Base-by-base conservation (phyloP, 1,140 invertebrate genomes). In the Lutraria rhynchaena region DNA sequence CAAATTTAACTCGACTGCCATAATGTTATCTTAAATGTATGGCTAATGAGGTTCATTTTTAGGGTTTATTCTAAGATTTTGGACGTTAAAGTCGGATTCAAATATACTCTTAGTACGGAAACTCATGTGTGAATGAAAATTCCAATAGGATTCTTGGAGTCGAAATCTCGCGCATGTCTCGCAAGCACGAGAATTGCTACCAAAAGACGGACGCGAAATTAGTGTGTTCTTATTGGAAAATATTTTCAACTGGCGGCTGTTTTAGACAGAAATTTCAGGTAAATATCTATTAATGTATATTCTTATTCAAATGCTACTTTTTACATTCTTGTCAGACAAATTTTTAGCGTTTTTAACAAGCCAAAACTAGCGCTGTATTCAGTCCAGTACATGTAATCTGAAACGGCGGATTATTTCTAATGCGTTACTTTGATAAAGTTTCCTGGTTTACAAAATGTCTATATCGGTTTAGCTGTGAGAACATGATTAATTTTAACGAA, bases 161-260 rank as follows among this genome's bases (percentile, higher is more conserved):
- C 53, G 27, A 37, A 73, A 27, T 73, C 70, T 73, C 70, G 55
- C 70, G 70, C 51, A 73, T 73, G 70, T 73, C 70, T 58, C 70
- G 51, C 27, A 35, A 24, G 46, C 13, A 19, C 53, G 70, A 75
- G 57, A 61, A 63, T 49, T 33, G 58, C 58, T 29, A 51, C 27
- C 37, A 49, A 46, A 46, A 61, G 44, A 58, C 44, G n/a, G 73
- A 75, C 33, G 73, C 37, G 15, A 75, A 61, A 33, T 49, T 75
- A 57, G 57, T 75, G 22, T 75, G 73, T 33, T 44, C 73, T 13
- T 75, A 75, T 24, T 75, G 73, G 73, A 60, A 75, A 49, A 7
- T 75, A n/a, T 75, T 75, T 41, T 49, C 73, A 46, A 61, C 73
- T 24, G 73, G 73, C 1, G 51, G 73, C 29, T 75, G 73, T 31